Evolutionary conservation across 2,113 vertebrate species (phyloP).

Genomic region (Scortum barcoo): DNA sequence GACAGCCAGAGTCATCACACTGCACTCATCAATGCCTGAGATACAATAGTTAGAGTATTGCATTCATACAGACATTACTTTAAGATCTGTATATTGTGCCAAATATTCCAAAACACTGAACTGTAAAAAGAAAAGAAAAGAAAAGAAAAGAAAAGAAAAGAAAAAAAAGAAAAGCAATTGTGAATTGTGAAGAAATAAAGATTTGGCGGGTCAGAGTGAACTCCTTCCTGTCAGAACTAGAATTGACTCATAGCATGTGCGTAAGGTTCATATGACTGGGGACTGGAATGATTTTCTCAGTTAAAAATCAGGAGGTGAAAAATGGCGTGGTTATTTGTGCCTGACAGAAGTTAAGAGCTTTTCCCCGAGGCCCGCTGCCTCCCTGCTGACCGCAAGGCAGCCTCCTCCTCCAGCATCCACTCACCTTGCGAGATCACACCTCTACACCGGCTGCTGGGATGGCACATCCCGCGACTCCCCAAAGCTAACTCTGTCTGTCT

Average conservation of each 20-base stretch:
- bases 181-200: constrained; percentile 29
- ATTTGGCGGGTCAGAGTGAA: constrained; percentile 31
- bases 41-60: constrained; percentile 7
- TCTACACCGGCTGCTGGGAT: constrained; percentile 62
- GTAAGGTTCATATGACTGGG: constrained; percentile 85
- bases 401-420: constrained; percentile 81
- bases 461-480: constrained; percentile 47
- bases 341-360: constrained; percentile 90
- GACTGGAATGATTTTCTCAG: constrained; percentile 84
- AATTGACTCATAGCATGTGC: constrained; percentile 83
- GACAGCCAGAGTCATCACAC: constrained; percentile 10
- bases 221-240: constrained; percentile 66
- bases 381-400: constrained; percentile 84
- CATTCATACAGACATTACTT: not conserved
- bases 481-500: constrained; percentile 33
- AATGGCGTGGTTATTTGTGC: constrained; percentile 88
- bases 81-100: not conserved
- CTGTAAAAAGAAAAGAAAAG: not conserved
- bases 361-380: constrained; percentile 83
- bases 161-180: no score
- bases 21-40: constrained; percentile 9
- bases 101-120: constrained; percentile 19
- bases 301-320: constrained; percentile 87
- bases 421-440: constrained; percentile 84
- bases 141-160: no score